These are phyloP conservation scores for Intellagama lesueurii DNA, from an alignment of 2,797 vertebrate genomes.

Conservation along the genomic window DNA sequence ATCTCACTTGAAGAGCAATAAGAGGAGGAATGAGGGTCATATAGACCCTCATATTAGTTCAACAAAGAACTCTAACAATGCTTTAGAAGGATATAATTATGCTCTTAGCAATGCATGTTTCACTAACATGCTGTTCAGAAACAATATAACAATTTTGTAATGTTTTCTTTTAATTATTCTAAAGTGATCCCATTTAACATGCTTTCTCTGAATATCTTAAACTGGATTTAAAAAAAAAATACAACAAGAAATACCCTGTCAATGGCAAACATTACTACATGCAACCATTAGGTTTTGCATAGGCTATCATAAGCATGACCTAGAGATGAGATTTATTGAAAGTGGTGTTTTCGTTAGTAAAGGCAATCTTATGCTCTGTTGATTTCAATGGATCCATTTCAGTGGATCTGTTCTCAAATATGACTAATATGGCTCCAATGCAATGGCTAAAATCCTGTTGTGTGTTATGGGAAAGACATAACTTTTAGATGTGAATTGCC, in stretches of 20 bases:
- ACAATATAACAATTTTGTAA: constrained; percentile 13
- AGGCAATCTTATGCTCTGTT: neutral
- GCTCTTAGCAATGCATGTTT: constrained; percentile 1
- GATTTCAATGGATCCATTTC: neutral
- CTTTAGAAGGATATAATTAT: constrained; percentile 31
- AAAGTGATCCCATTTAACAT: neutral
- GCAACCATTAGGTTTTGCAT: neutral
- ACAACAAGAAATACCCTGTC: neutral
- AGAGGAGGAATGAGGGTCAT: constrained; percentile 53
- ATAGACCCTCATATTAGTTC: constrained; percentile 37
- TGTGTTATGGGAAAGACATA: too few relatives aligned
- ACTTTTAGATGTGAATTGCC: too few relatives aligned
- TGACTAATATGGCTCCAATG: neutral
- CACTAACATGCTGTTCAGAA: constrained; percentile 28
- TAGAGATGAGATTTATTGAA: neutral
- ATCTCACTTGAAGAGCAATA: constrained; percentile 49
- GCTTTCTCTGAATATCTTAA: neutral
- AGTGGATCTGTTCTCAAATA: neutral
- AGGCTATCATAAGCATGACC: neutral
- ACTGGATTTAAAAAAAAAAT: neutral
- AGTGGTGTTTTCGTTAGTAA: neutral
- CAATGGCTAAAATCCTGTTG: too few relatives aligned
- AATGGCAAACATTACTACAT: neutral
- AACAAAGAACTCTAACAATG: constrained; percentile 43
- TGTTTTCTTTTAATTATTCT: constrained; percentile 8